Conservation (phyloP, 2,113 vertebrate species). For the Phyllostomus hastatus region DNA sequence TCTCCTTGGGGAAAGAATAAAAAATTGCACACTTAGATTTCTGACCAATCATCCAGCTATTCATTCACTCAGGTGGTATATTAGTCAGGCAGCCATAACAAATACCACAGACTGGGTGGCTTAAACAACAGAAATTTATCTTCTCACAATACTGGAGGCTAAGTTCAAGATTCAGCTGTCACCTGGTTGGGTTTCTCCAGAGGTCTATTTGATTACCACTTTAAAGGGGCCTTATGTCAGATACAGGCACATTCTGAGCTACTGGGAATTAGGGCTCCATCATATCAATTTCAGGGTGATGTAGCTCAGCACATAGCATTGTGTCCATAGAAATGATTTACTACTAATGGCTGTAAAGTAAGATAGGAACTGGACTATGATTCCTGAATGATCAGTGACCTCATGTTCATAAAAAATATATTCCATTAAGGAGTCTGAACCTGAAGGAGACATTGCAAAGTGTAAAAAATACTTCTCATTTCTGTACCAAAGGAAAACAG, state of each 20-base stretch:
- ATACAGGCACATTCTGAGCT: not conserved
- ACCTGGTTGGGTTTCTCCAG: not conserved
- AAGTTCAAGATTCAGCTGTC: not conserved
- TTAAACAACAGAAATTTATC: not conserved
- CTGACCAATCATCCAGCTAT: not conserved
- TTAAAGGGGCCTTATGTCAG: not conserved
- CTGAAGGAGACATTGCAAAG: not conserved
- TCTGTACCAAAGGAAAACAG: not conserved
- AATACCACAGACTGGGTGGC: not conserved
- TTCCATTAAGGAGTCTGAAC: not conserved
- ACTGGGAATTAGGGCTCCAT: not conserved
- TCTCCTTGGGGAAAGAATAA: not conserved
- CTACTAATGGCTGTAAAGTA: not conserved
- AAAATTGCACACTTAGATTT: not conserved
- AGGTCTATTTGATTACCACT: not conserved
- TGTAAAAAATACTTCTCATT: not conserved
- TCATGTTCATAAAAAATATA: slow-evolving; percentile 48
- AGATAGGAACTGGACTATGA: not conserved
- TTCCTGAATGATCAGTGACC: slow-evolving; percentile 18
- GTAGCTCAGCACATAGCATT: not conserved
- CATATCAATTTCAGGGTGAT: not conserved
- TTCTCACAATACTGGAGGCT: not conserved
- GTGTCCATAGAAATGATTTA: slow-evolving; percentile 60
- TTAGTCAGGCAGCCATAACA: not conserved
- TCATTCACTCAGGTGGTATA: not conserved